Evolutionary conservation across 2,888 invertebrate species (phyloP).

Genomic region (Linyphia triangularis): DNA sequence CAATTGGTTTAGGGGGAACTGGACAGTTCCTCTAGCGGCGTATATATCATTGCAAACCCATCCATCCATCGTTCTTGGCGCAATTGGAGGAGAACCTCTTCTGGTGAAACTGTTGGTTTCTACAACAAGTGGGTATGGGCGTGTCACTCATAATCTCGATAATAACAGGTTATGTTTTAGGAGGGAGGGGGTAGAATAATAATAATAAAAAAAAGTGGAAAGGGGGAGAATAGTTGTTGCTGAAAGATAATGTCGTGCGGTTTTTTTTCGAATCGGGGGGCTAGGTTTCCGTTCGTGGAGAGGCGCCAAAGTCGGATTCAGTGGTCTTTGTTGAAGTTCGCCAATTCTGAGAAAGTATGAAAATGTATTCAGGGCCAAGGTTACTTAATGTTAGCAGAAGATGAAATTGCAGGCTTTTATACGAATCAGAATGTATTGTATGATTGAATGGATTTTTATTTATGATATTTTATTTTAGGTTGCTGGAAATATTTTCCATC

Average conservation of each 20-base stretch:
- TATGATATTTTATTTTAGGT: no score
- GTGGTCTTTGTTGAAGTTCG: not conserved
- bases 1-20: not conserved
- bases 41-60: slow-evolving; percentile 64
- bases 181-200: not conserved
- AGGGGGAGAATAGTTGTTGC: slow-evolving; percentile 5
- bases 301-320: not conserved
- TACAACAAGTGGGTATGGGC: slow-evolving; percentile 35
- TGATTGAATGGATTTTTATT: no score
- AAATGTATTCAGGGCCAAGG: not conserved
- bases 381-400: no score
- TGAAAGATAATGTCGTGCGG: slow-evolving; percentile 48
- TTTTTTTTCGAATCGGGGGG: slow-evolving; percentile 3
- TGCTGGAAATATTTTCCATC: no score
- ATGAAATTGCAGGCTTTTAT: not conserved
- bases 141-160: slow-evolving; percentile 66
- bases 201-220: not conserved
- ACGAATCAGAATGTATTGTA: no score
- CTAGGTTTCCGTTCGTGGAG: not conserved
- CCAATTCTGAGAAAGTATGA: not conserved
- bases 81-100: slow-evolving; percentile 7
- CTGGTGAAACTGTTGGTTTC: not conserved
- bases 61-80: slow-evolving; percentile 48
- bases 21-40: slow-evolving; percentile 42
- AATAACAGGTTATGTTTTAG: slow-evolving; percentile 67